phyloP scores from a whole-genome alignment of 2,113 vertebrate genomes.

The Myocastor coypus region DNA sequence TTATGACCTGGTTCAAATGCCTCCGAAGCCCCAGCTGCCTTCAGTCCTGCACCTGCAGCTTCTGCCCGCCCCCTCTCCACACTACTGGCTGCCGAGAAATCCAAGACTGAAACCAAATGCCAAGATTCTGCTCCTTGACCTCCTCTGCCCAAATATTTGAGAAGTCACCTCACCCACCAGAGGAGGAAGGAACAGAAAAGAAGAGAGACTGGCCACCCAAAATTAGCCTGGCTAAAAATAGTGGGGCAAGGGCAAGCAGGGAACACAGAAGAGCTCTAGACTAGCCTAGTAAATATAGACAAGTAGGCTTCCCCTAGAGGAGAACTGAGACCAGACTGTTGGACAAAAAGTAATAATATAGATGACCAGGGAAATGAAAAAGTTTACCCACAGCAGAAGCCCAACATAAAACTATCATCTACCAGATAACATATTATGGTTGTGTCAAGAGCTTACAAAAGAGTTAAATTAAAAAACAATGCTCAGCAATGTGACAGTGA shows the following conservation, averaged over 20 bases:
- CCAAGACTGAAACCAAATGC: conserved; percentile 63
- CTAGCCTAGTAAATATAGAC: conserved; percentile 65
- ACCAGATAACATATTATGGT: neutral
- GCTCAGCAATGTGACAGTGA: neutral
- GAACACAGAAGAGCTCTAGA: conserved; percentile 16
- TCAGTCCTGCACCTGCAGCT: conserved; percentile 51
- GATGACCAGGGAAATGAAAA: neutral
- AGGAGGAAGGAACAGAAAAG: conserved; percentile 68
- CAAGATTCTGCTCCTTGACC: conserved; percentile 77
- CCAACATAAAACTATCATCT: neutral
- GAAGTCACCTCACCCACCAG: conserved; percentile 79
- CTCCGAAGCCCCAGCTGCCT: conserved; percentile 13
- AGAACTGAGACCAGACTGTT: conserved; percentile 17
- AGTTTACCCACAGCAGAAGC: neutral
- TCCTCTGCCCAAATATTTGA: conserved; percentile 80
- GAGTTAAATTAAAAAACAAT: neutral
- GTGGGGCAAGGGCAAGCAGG: conserved; percentile 33
- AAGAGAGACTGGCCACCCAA: conserved; percentile 71
- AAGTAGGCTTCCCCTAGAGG: conserved; percentile 2
- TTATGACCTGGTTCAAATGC: neutral
- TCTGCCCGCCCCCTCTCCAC: conserved; percentile 10
- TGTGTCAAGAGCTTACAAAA: conserved; percentile 27
- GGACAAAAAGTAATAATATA: neutral
- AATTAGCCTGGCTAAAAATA: conserved; percentile 84
- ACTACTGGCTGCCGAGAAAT: conserved; percentile 57